Evolutionary conservation across 2,888 invertebrate genomes (phyloP).

Genomic region (Parasteatoda lunata): DNA sequence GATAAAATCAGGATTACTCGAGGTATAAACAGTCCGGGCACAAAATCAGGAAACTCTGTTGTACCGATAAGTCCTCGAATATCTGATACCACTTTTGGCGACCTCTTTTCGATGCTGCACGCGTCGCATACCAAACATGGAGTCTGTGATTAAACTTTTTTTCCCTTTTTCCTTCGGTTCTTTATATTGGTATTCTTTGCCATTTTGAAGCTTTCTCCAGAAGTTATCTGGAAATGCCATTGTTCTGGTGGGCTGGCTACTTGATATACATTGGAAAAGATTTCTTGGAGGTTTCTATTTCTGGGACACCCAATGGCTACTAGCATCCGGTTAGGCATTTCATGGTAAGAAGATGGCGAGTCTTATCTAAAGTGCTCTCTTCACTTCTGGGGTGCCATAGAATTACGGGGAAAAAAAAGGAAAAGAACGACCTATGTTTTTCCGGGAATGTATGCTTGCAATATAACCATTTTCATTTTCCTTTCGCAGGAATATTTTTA

Average conservation of each 20-base stretch:
- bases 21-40: constrained; percentile 43
- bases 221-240: constrained; percentile 49
- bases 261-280: constrained; percentile 58
- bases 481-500: too few species aligned
- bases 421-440: constrained; percentile 28
- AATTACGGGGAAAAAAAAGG: constrained; percentile 22
- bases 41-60: constrained; percentile 40
- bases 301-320: constrained; percentile 3
- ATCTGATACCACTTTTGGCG: constrained; percentile 58
- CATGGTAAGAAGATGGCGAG: constrained; percentile 6
- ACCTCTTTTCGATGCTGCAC: constrained; percentile 18
- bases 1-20: constrained; percentile 41
- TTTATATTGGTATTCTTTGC: constrained; percentile 40
- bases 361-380: constrained; percentile 58
- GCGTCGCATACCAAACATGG: constrained; percentile 39
- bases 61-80: constrained; percentile 52
- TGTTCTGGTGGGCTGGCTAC: constrained; percentile 38
- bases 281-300: constrained; percentile 51
- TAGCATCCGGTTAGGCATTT: constrained; percentile 45
- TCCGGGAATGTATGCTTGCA: constrained; percentile 11
- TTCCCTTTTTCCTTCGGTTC: constrained; percentile 7
- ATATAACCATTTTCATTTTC: not conserved
- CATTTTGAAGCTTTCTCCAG: constrained; percentile 29
- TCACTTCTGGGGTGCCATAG: constrained; percentile 16
- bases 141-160: not conserved